A percentile compares a stretch with the other conserved stretches of the same genome.
phyloP scores from a whole-genome alignment of 2,113 vertebrate genomes.

The Ceyx cyanopectus region DNA sequence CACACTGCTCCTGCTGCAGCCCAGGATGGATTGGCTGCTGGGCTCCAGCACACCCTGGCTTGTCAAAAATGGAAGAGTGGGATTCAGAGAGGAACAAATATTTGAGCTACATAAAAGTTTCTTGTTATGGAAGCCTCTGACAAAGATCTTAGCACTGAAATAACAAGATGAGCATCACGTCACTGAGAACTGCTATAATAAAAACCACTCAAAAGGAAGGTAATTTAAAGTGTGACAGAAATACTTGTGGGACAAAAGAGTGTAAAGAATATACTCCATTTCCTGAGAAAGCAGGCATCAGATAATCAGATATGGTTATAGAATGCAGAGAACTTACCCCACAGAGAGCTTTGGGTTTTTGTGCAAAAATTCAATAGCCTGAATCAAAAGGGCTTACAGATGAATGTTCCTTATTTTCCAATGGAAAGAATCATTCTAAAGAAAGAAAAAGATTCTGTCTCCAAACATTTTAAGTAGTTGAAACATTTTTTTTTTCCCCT shows the following conservation, averaged over 20 bases:
- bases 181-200: not conserved
- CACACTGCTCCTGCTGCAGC: no score
- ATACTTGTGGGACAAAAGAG: not conserved
- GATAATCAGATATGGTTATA: not conserved
- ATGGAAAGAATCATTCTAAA: not conserved
- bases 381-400: not conserved
- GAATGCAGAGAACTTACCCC: not conserved
- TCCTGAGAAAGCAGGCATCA: not conserved
- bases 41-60: not conserved
- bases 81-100: not conserved
- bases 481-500: not conserved
- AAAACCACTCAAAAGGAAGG: slow-evolving; percentile 3
- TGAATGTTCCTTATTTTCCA: not conserved
- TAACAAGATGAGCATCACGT: not conserved
- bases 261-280: not conserved
- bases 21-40: no score
- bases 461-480: not conserved
- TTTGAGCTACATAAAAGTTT: not conserved
- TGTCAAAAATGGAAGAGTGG: not conserved
- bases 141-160: not conserved
- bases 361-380: not conserved
- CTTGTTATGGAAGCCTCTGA: not conserved
- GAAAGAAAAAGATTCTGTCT: not conserved
- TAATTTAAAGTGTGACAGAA: slow-evolving; percentile 11
- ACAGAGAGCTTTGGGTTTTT: not conserved